phyloP scores from a whole-genome alignment of 2,113 vertebrate species.

The Brienomyrus brachyistius region DNA sequence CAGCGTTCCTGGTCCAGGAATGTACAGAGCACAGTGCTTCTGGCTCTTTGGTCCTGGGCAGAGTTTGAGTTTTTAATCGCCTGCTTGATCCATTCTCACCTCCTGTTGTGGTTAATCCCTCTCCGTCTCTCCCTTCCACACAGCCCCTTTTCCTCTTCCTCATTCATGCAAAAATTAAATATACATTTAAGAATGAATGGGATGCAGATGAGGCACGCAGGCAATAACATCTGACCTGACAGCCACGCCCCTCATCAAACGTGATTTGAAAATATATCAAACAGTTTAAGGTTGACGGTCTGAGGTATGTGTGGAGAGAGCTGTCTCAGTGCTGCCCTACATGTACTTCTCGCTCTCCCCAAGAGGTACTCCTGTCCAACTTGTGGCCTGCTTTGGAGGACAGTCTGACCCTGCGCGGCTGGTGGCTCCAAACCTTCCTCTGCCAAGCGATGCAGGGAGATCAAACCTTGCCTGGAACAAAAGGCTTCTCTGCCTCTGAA shows the following conservation, averaged over 20 bases:
- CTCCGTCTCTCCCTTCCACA: constrained; percentile 1
- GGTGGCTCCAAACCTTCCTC: background rate
- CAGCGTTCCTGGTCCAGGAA: background rate
- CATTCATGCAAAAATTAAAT: background rate
- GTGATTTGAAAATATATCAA: background rate
- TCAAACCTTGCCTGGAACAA: background rate
- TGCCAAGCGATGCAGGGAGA: background rate
- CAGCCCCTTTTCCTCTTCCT: background rate
- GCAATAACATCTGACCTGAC: background rate
- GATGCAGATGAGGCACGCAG: background rate
- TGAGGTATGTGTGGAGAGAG: background rate
- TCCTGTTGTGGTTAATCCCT: background rate
- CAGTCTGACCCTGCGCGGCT: background rate
- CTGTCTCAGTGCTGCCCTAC: background rate
- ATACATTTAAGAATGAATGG: background rate
- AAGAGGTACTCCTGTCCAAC: background rate
- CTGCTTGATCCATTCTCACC: background rate
- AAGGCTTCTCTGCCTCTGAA: background rate
- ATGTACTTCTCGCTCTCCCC: background rate
- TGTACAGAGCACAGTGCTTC: background rate
- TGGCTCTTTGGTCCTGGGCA: background rate
- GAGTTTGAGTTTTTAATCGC: background rate
- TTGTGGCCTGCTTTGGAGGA: background rate
- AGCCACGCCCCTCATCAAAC: background rate
- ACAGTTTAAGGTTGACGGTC: background rate